Evolutionary conservation across 1,140 invertebrate genomes (phyloP).

Genomic region (Diploscapter pachys): DNA sequence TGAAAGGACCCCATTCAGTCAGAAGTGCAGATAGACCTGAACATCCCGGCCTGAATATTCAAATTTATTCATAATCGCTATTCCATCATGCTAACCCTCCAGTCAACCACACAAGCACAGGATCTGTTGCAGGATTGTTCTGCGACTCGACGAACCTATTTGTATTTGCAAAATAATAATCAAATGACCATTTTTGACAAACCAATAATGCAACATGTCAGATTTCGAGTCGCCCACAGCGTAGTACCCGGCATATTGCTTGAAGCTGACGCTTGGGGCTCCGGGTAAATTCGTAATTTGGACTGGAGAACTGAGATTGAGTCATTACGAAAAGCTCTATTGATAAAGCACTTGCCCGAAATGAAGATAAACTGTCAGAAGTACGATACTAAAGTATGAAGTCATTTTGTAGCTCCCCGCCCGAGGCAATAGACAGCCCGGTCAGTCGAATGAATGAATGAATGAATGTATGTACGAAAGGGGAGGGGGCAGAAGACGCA

Average conservation of each 20-base stretch:
- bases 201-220: slow-evolving; percentile 40
- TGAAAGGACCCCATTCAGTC: slow-evolving; percentile 63
- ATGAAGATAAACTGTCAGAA: too few relatives aligned
- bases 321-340: too few relatives aligned
- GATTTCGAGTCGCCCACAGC: slow-evolving; percentile 28
- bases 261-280: slow-evolving; percentile 28
- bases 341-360: too few relatives aligned
- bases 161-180: not conserved
- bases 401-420: too few relatives aligned
- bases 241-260: slow-evolving; percentile 42
- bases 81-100: slow-evolving; percentile 55
- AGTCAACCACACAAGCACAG: slow-evolving; percentile 65
- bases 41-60: slow-evolving; percentile 65
- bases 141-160: slow-evolving; percentile 63
- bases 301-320: not conserved
- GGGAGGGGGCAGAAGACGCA: too few relatives aligned
- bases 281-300: slow-evolving; percentile 36
- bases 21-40: slow-evolving; percentile 63
- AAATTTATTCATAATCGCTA: too few relatives aligned
- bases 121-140: slow-evolving; percentile 60
- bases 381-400: too few relatives aligned
- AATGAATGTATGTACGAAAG: too few relatives aligned
- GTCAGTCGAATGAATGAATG: too few relatives aligned
- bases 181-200: not conserved
- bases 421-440: too few relatives aligned